Base-by-base conservation (phyloP, 2,113 vertebrate genomes). In the Piprites chloris region DNA sequence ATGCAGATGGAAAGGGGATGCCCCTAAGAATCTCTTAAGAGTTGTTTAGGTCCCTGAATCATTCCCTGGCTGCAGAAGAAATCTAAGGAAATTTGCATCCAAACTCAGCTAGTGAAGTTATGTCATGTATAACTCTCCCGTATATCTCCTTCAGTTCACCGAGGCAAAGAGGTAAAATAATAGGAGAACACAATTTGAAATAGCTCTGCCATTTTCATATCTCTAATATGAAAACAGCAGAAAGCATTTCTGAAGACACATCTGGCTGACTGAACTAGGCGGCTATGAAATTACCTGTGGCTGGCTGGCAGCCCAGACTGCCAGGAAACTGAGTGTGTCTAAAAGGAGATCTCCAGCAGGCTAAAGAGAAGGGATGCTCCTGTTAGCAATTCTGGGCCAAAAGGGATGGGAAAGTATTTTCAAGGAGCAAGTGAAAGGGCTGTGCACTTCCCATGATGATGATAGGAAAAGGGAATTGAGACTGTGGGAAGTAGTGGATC, bases 241-340 rank as follows among this genome's bases (percentile, higher is more conserved):
- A 78, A 89, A 61, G 52, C 59, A 33, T 47, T 75, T 59, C 52
- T 92, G 69, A 87, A 84, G 86, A 61, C 3, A 2, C 47, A 90
- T 42, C 56, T 81, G 91, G 23, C 26, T 96, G 79, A 39, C 83
- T 94, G 79, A 84, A 88, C 50, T 19, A 77, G 85, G 47, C 83
- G 83, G 46, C 44, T 87, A 35, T n/a, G 79, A 87, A 47, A 78
- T 67, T 26, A 89, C 91, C 93, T 92, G 75, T 55, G 59, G 14
- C 68, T 96, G 93, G 90, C 90, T 90, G 56, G 72, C 27, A 95
- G 83, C 93, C 80, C 80, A 41, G 76, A 9, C 52, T 81, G 68
- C 44, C 59, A n/a, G 12, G 24, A 30, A 92, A 41, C 2, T 84
- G 30, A 77, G 33, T 33, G 30, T 63, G 52, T 72, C 73, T 81